Evolutionary conservation across 2,888 invertebrate genomes (phyloP), one percentile per base, ranked within the genome.

Genomic region (Brenthis hecate): DNA sequence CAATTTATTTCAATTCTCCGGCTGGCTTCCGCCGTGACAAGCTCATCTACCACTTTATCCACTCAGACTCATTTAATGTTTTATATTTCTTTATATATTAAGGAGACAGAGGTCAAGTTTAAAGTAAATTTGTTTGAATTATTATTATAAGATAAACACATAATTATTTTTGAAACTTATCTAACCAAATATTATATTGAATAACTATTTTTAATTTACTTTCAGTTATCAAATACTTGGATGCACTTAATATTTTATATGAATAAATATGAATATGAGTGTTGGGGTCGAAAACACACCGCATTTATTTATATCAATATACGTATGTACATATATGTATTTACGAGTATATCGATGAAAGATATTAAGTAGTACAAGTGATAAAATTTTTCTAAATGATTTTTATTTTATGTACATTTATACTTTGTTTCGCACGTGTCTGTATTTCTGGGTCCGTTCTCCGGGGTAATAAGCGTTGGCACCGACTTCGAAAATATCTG

Each of bases 1-100:
- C 56, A 61, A 62, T 56, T 67, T 63, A 62, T 50, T 56, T 67
- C 53, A 56, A 67, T 67, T 67, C 48, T 32, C 54, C 47, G 47
- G n/a, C 13, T 43, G 32, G 48, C 60, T 66, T 66, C 54, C 58
- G n/a, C 28, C 56, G 19, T 67, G 56, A 67, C 67, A 67, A 62
- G 48, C 62, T 67, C 43, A 62, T 67, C 62, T 48, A 51, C 43
- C 13, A 36, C 32, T 62, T 67, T 62, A 53, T 62, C 62, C 36
- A 53, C 62, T 32, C 36, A 62, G 53, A 62, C 36, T 43, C 36
- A 53, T 62, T 51, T 53, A 36, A 19, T 19, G 36, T 61, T 61
- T 61, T 32, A 36, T 61, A 16, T 19, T 53, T 53, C 53, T 36
- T 53, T 19, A 62, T 53, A 53, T 16, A 62, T 14, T 36, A 13